Base-by-base conservation (phyloP, 2,888 invertebrate genomes). In the Tholera decimalis region DNA sequence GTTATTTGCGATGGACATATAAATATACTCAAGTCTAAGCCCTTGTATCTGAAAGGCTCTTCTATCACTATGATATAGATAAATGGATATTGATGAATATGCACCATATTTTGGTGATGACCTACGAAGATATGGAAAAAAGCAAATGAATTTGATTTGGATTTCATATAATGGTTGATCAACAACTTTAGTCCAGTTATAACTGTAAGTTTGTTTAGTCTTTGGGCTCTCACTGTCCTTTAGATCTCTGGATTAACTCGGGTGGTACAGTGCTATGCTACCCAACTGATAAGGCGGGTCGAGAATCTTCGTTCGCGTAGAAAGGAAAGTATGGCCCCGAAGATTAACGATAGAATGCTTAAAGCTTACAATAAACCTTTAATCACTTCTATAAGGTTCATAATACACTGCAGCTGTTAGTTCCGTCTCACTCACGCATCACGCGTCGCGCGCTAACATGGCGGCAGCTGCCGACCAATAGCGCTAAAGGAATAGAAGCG, bases 141-240 rank as follows among this genome's bases (percentile, higher is more conserved):
- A 60, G 18, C 24, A 59, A 70, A 44, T n/a, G 11, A 53, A 70
- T 59, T 51, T 39, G 46, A 57, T 59, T 58, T 50, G 13, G 22
- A n/a, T 73, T 51, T 24, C 26, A 54, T 26, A 11, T 24, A 57
- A 35, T 1, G 41, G n/a, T 63, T 15, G n/a, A 47, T 73, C 57
- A 62, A 67, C 67, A 46, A 73, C 43, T 73, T 50, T 53, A 46
- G 30, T 61, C 22, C 55, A 56, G 18, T 60, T 13, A 50, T 49
- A 49, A 73, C 60, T 73, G 44, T 44, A 15, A 59, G 50, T 66
- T 53, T 13, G 55, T 50, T 44, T 67, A 37, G 57, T 68, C 20
- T 68, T 68, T 46, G 47, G 49, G 53, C 70, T 75, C 59, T 73
- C 74, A 73, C 75, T 74, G 58, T 73, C 75, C 63, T 61, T 5